phyloP scores from a whole-genome alignment of 2,888 invertebrate species.

The Habroteleia sp. region DNA sequence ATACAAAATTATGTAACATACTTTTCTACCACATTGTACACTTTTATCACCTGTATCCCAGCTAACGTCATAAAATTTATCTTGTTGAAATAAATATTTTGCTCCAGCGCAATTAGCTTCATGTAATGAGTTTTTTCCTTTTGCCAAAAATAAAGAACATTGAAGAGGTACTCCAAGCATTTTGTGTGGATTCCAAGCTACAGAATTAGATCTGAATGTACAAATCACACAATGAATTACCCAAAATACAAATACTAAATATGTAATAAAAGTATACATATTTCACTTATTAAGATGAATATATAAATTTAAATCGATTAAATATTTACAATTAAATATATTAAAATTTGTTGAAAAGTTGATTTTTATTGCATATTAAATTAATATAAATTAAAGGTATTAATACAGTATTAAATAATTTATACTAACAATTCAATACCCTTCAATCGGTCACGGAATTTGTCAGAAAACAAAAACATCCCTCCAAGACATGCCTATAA shows the following conservation, averaged over 20 bases:
- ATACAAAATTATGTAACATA: constrained; percentile 65
- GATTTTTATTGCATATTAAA: too few species aligned
- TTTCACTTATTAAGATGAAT: too few species aligned
- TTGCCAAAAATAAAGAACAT: constrained; percentile 87
- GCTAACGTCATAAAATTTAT: constrained; percentile 90
- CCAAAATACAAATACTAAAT: background rate
- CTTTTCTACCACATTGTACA: constrained; percentile 95
- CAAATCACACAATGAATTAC: background rate
- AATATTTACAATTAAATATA: too few species aligned
- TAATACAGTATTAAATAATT: background rate
- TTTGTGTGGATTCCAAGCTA: constrained; percentile 94
- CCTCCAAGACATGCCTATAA: constrained; percentile 90
- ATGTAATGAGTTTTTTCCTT: constrained; percentile 84
- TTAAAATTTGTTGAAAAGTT: too few species aligned
- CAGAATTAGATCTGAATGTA: constrained; percentile 86
- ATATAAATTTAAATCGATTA: too few species aligned
- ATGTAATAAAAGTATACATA: too few species aligned
- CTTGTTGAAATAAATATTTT: constrained; percentile 90
- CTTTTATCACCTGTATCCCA: constrained; percentile 94
- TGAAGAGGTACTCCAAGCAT: constrained; percentile 91
- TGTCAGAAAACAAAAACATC: constrained; percentile 86
- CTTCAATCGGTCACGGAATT: constrained; percentile 84
- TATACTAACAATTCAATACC: constrained; percentile 85
- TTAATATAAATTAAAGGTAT: too few species aligned
- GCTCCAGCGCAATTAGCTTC: constrained; percentile 88